Evolutionary conservation across 2,888 invertebrate genomes (phyloP).

Genomic region (Chrysolina oricalcia): DNA sequence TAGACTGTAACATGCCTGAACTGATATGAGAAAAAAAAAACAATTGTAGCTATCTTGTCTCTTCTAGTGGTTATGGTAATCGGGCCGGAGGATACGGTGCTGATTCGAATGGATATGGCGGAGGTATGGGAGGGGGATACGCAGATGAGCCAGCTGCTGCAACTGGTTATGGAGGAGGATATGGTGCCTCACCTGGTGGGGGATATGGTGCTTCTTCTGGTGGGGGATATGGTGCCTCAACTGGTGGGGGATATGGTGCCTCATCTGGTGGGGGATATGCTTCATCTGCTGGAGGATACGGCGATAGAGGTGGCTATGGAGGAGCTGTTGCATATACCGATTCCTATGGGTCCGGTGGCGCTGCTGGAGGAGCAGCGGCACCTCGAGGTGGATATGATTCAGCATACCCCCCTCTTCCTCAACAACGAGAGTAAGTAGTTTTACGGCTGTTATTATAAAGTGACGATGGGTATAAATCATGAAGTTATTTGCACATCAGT

Average conservation of each 20-base stretch:
- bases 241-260: constrained; percentile 42
- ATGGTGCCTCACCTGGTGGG: constrained; percentile 50
- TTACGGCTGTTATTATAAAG: constrained; percentile 61
- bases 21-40: neutral
- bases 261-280: constrained; percentile 37
- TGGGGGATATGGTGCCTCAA: constrained; percentile 49
- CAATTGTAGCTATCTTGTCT: too few species aligned
- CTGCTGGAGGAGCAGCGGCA: constrained; percentile 32
- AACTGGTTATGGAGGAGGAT: constrained; percentile 46
- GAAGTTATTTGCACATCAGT: too few species aligned
- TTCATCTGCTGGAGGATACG: constrained; percentile 44
- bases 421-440: constrained; percentile 58
- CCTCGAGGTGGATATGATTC: constrained; percentile 57
- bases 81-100: constrained; percentile 39
- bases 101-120: constrained; percentile 50
- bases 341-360: constrained; percentile 41
- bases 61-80: constrained; percentile 1
- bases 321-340: constrained; percentile 41
- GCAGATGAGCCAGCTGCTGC: constrained; percentile 47
- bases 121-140: constrained; percentile 49
- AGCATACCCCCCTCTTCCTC: constrained; percentile 59
- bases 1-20: too few species aligned
- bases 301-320: constrained; percentile 46
- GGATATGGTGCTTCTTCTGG: constrained; percentile 49
- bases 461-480: too few species aligned